Base-by-base conservation (phyloP, 2,888 invertebrate species). In the Strigamia maritima region DNA sequence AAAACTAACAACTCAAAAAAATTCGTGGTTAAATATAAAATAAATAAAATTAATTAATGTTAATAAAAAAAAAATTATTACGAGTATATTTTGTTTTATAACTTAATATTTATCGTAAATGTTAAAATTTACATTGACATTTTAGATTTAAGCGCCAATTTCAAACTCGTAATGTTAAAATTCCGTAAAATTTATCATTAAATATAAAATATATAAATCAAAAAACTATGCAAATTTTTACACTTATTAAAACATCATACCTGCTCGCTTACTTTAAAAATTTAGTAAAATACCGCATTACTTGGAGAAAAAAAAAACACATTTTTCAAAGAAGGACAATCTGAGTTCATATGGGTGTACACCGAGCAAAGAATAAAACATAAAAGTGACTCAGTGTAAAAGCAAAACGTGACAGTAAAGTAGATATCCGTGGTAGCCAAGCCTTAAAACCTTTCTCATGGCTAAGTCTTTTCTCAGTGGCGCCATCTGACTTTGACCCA, bases 401-500 rank as follows among this genome's bases (percentile, higher is more conserved):
- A 22, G 14, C 22, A 65, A 44, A 65, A 65, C 60, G 60, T 65
- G 60, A 65, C 60, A n/a, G 60, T 24, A 65, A 44, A 24, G 60
- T 65, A 19, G 60, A 65, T 65, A 65, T 65, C 60, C 60, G 60
- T 65, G 60, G 1, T 65, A 65, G 60, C 60, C 60, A 65, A 65
- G 12, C 60, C 60, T 22, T 24, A 22, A n/a, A 65, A 22, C 24
- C 24, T 65, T 65, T 65, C 60, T 65, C 60, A 65, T 65, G 60
- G 60, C 60, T 65, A 19, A 65, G 22, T 65, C 60, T 22, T 54
- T 65, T 65, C 60, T 65, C 60, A 65, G 60, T 65, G 60, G 60
- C 60, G 19, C 60, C 60, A 65, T 24, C 60, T 65, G 60, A 65
- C 60, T 65, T 65, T 65, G 60, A 65, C 60, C 60, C 60, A 65